Conservation (phyloP, 2,113 vertebrate species). For the Clarias macrocephalus region DNA sequence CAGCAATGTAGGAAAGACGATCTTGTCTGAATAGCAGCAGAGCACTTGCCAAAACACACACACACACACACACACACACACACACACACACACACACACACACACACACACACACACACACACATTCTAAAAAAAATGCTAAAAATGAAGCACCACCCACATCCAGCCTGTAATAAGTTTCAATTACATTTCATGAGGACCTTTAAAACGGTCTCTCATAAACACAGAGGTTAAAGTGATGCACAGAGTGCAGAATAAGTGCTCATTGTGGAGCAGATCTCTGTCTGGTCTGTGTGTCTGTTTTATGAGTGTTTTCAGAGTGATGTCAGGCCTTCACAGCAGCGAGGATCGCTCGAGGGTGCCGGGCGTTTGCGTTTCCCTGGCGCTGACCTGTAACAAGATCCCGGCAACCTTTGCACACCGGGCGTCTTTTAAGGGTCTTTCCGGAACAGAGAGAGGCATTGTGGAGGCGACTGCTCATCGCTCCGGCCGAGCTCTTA, state of each 20-base stretch:
- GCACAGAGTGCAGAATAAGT: conserved; percentile 27
- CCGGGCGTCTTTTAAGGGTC: conserved; percentile 44
- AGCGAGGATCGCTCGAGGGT: conserved; percentile 11
- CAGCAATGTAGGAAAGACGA: neutral
- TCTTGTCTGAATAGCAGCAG: neutral
- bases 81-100: neutral
- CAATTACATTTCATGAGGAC: conserved; percentile 45
- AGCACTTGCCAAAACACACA: neutral
- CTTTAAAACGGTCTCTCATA: conserved; percentile 25
- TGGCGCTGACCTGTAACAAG: conserved; percentile 51
- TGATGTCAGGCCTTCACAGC: conserved; percentile 52
- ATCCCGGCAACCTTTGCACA: conserved; percentile 46
- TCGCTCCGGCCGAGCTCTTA: conserved; percentile 37
- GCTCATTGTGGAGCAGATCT: conserved; percentile 43
- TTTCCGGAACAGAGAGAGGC: conserved; percentile 49
- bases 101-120: neutral
- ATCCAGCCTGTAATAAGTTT: conserved; percentile 25
- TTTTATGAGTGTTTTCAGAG: conserved; percentile 54
- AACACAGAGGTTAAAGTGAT: conserved; percentile 2
- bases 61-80: neutral
- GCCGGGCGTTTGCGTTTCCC: conserved; percentile 22
- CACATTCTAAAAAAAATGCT: conserved; percentile 5
- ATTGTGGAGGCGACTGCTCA: conserved; percentile 44
- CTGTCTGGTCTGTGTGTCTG: conserved; percentile 38
- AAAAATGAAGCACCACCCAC: conserved; percentile 35